A percentile compares a stretch with the other conserved stretches of the same genome.
These are phyloP conservation scores for Grammomys surdaster DNA, from an alignment of 2,113 vertebrate genomes.

Conservation along the genomic window DNA sequence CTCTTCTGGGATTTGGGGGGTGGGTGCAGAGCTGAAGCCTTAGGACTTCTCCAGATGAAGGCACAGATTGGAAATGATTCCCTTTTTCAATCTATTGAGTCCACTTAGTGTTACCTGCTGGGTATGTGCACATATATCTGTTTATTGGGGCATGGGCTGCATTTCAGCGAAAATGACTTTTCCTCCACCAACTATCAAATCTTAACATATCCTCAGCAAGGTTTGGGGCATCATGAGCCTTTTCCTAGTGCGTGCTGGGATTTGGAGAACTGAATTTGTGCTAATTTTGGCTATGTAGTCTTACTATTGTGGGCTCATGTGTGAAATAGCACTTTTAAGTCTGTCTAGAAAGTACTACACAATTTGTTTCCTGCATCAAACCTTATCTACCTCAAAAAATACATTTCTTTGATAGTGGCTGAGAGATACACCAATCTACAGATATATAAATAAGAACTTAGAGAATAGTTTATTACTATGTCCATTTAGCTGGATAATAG, in stretches of 20 bases:
- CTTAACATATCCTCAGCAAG: neutral
- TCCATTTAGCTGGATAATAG: neutral
- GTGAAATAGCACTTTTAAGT: neutral
- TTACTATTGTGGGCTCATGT: neutral
- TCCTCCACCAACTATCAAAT: neutral
- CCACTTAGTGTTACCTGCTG: too few species aligned
- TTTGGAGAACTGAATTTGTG: neutral
- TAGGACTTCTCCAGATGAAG: too few species aligned
- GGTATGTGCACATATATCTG: too few species aligned
- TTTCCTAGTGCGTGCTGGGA: neutral
- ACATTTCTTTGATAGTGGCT: neutral
- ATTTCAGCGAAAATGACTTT: neutral
- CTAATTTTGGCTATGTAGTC: neutral
- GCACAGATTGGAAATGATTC: too few species aligned
- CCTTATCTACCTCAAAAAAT: neutral
- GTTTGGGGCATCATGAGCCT: neutral
- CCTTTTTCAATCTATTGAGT: neutral
- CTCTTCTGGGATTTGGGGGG: too few species aligned
- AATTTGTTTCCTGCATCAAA: neutral
- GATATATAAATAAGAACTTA: neutral
- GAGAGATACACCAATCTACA: neutral
- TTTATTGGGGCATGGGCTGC: neutral
- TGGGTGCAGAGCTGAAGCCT: too few species aligned
- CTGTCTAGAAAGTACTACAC: neutral
- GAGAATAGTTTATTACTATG: neutral